phyloP scores from a whole-genome alignment of 2,888 invertebrate genomes.

The Aphidoletes aphidimyza region DNA sequence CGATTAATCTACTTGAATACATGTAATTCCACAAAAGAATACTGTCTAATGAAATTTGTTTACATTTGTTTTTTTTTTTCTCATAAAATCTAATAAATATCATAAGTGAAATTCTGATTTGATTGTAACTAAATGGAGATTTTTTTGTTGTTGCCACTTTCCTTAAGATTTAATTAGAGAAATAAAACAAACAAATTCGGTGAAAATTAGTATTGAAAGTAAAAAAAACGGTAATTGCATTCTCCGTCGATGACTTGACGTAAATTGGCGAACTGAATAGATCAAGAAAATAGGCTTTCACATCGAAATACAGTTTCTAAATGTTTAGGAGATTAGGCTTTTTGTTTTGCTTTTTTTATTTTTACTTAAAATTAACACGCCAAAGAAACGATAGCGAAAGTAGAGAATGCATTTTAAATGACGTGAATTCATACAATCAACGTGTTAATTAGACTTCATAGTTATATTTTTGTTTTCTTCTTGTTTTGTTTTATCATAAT shows the following conservation, averaged over 20 bases:
- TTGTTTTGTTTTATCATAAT: too few relatives aligned
- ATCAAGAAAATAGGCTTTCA: background rate
- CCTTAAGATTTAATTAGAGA: too few relatives aligned
- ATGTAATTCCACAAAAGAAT: background rate
- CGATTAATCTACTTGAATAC: background rate
- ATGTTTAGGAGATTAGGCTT: background rate
- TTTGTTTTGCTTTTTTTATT: background rate
- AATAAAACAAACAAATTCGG: too few relatives aligned
- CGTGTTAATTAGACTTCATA: background rate
- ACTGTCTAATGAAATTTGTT: background rate
- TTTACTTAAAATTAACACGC: background rate
- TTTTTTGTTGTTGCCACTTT: background rate
- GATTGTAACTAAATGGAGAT: background rate
- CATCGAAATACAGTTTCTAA: background rate
- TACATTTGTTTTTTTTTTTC: background rate
- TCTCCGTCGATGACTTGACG: background rate
- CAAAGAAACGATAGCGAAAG: slow-evolving; percentile 12
- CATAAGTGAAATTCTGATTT: background rate
- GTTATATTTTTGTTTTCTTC: too few relatives aligned
- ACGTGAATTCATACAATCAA: slow-evolving; percentile 2
- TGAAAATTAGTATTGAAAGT: background rate
- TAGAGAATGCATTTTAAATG: background rate
- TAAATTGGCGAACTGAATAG: background rate
- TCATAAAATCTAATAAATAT: background rate
- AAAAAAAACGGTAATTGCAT: background rate